Base-by-base conservation (phyloP, 2,797 vertebrate genomes). In the Melanotaenia parkinsoni region DNA sequence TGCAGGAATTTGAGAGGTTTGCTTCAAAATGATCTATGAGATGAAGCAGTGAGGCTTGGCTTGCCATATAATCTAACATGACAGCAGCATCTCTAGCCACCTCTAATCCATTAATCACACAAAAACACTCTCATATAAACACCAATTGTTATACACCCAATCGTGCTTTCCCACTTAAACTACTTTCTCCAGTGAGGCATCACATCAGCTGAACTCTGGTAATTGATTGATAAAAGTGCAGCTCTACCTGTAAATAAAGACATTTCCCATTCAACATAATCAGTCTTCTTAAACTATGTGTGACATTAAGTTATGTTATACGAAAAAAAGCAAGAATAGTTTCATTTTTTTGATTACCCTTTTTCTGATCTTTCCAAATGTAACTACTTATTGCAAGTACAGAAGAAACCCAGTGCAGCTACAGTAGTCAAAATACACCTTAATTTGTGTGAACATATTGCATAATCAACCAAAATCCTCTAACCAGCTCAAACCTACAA, bases 21-120 rank as follows among this genome's bases (percentile, higher is more conserved):
- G 57, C 72, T 84, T 69, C 70, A 85, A 91, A 90, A 72, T 79
- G 76, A 89, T 88, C 84, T 82, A 81, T 80, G 82, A 84, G 75
- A 82, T 76, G 80, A 85, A 74, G 80, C 88, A 78, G 84, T 81
- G 81, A 62, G 75, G 88, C 84, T 76, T 87, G 77, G 80, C 85
- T 57, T 67, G 80, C 78, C 63, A 63, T 82, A 76, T 82, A 83
- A 91, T 90, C 79, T 76, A 81, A 87, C 77, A 84, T 79, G 86
- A 85, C 87, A 88, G 82, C 78, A 65, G 70, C 65, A 59, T 81
- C 74, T 81, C 77, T 67, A 78, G 77, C 82, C 70, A 77, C 66
- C 75, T 79, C 59, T 81, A 71, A 89, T 87, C 78, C 82, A 83
- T 84, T 89, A 78, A 89, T 87, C 77, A 79, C 79, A 75, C 74